Base-by-base conservation (phyloP, 37 sponge, comb jelly and placozoan species). In the Cladorhizidae sp. region DNA sequence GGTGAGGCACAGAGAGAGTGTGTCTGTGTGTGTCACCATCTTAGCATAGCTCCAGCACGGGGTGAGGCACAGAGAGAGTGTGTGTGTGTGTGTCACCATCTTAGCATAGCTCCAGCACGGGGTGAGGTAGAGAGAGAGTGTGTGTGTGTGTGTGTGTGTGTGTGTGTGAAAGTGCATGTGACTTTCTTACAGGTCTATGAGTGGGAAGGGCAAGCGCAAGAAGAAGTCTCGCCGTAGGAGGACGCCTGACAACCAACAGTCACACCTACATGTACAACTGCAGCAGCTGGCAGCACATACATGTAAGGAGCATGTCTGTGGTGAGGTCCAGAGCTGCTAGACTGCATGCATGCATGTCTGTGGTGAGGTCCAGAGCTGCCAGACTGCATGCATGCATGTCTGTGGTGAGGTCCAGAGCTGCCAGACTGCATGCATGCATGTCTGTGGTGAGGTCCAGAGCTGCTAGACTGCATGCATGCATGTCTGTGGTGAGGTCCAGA, bases 171-270 rank as follows among this genome's bases (percentile, higher is more conserved):
- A 3, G 61, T 5, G 17, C 28, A 26, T 59, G 61, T 59, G 61
- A n/a, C 21, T 41, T 57, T 32, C 40, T 29, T 54, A 36, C 26
- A 78, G 78, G 32, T 15, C 29, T 49, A 31, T 65, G 67, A 31
- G 77, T 26, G 42, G 61, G n/a, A 76, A 76, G 77, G 22, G 41
- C 2, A 55, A 57, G n/a, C 9, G 7, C 58, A 76, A 76, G 77
- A 57, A 59, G 40, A 57, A 59, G 35, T 38, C 63, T 62, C 40
- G 43, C 18, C 80, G 70, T 29, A 80, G 29, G 42, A 70, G 55
- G 70, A 55, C 17, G 25, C 5, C 72, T 2, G 22, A 20, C 72
- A 38, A 23, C 26, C 67, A 45, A 9, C 49, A 45, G 49, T 9
- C 49, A 45, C 8, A 45, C 8, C 49, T 12, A 45, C 49, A 45